A percentile compares a stretch with the other conserved stretches of the same genome.
Conservation (phyloP, 1,140 invertebrate species). For the Drosophila sulfurigaster region DNA sequence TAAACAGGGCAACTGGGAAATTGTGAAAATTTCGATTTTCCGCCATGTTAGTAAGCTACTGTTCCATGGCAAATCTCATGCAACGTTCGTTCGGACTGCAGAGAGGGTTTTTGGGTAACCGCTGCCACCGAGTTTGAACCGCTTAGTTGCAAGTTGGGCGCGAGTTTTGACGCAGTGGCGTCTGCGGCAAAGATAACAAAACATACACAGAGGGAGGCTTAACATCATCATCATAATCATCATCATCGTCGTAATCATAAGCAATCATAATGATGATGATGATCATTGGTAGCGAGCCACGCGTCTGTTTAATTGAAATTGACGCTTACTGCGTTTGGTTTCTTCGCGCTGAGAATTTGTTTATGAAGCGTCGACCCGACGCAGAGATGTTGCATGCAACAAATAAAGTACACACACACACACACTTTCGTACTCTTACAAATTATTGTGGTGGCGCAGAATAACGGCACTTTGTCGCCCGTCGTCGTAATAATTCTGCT, state of each 20-base stretch:
- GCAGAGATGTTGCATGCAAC: conserved; percentile 11
- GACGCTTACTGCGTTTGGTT: conserved; percentile 71
- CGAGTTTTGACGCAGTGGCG: conserved; percentile 40
- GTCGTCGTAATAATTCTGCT: conserved; percentile 74
- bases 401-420: conserved; percentile 40
- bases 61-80: not conserved
- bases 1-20: not conserved
- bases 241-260: not conserved
- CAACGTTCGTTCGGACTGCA: not conserved
- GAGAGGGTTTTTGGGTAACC: not conserved
- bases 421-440: conserved; percentile 22
- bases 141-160: conserved; percentile 38
- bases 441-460: conserved; percentile 60
- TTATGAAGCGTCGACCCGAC: conserved; percentile 45
- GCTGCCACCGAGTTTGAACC: not conserved
- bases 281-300: conserved; percentile 19
- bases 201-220: conserved; percentile 7
- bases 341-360: conserved; percentile 68
- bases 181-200: conserved; percentile 41
- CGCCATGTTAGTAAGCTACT: conserved; percentile 4
- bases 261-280: not conserved
- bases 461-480: conserved; percentile 62
- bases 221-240: not conserved
- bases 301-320: conserved; percentile 81
- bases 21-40: conserved; percentile 28